A percentile compares a stretch with the other conserved stretches of the same genome.
phyloP scores from a whole-genome alignment of 2,797 vertebrate species.

The Erethizon dorsatum region DNA sequence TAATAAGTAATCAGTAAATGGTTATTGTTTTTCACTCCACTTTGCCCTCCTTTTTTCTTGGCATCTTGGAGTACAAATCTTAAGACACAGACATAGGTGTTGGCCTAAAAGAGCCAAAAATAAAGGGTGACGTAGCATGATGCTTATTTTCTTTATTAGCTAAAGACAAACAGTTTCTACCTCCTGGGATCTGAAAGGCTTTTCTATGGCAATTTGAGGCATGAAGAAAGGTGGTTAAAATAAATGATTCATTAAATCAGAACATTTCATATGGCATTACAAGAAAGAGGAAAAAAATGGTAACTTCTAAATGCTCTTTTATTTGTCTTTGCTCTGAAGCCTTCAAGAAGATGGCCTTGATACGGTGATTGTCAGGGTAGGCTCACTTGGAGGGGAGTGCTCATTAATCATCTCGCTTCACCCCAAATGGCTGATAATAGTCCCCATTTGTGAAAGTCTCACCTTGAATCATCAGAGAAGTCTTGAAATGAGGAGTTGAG shows the following conservation, averaged over 20 bases:
- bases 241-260: constrained; percentile 43
- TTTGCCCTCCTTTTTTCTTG: not conserved
- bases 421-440: constrained; percentile 26
- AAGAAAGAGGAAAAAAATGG: constrained; percentile 11
- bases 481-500: constrained; percentile 27
- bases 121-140: not conserved
- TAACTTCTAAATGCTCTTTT: constrained; percentile 43
- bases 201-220: constrained; percentile 7
- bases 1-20: constrained; percentile 23
- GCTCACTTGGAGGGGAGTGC: not conserved
- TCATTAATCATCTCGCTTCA: not conserved
- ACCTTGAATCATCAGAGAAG: constrained; percentile 20
- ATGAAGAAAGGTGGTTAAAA: not conserved
- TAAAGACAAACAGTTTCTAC: constrained; percentile 32
- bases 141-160: not conserved
- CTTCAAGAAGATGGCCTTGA: not conserved
- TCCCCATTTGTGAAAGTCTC: constrained; percentile 21
- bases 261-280: constrained; percentile 40
- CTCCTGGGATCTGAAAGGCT: not conserved
- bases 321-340: constrained; percentile 52
- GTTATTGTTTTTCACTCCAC: not conserved
- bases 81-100: not conserved
- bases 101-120: not conserved
- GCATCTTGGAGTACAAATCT: not conserved
- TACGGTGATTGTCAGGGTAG: not conserved